These are phyloP conservation scores for Tenebrosternarchus preto DNA, from an alignment of 2,113 vertebrate species.

Conservation along the genomic window DNA sequence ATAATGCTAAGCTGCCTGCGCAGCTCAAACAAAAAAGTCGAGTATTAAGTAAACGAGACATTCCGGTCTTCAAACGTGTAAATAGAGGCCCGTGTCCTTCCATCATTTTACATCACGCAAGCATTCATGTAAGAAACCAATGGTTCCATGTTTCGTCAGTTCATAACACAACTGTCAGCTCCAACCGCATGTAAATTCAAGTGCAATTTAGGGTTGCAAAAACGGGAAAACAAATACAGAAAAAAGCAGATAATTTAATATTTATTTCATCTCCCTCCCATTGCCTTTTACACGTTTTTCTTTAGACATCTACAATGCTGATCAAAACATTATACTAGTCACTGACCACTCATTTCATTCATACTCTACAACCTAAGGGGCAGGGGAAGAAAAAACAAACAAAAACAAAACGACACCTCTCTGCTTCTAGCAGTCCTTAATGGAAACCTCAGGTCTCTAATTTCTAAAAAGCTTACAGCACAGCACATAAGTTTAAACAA, in stretches of 20 bases:
- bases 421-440: slow-evolving; percentile 33
- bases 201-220: background rate
- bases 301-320: slow-evolving; percentile 46
- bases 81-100: background rate
- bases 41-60: too few species aligned
- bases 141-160: background rate
- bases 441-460: slow-evolving; percentile 34
- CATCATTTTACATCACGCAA: background rate
- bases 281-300: slow-evolving; percentile 30
- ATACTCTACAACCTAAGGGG: slow-evolving; percentile 9
- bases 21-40: too few species aligned
- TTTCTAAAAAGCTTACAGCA: slow-evolving; percentile 49
- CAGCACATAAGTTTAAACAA: slow-evolving; percentile 38
- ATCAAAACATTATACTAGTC: slow-evolving; percentile 39
- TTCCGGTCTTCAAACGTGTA: background rate
- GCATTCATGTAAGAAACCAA: background rate
- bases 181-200: background rate
- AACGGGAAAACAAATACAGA: background rate
- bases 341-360: slow-evolving; percentile 7
- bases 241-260: slow-evolving; percentile 21
- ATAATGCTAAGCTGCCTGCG: too few species aligned
- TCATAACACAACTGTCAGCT: background rate
- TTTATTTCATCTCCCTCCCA: slow-evolving; percentile 29
- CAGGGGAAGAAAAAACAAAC: background rate
- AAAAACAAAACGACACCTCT: background rate